A percentile compares a stretch with the other conserved stretches of the same genome.
phyloP scores from a whole-genome alignment of 92 coral and sea anemone genomes.

The Nematostella vectensis region DNA sequence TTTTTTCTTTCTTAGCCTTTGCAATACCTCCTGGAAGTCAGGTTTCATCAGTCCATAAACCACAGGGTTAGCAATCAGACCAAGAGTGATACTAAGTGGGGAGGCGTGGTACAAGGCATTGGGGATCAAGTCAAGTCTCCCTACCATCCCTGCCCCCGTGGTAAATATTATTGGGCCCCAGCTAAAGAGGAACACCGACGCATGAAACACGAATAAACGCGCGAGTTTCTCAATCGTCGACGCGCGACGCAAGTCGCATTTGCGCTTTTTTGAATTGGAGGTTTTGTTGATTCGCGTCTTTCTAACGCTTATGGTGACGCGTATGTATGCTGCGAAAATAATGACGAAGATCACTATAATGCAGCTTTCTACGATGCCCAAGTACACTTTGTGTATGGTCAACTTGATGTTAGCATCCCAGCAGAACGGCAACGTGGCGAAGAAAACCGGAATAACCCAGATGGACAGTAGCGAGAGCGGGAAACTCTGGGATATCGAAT shows the following conservation, averaged over 20 bases:
- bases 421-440: slow-evolving; percentile 20
- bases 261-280: slow-evolving; percentile 9
- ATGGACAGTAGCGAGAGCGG: slow-evolving; percentile 8
- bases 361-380: slow-evolving; percentile 17
- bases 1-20: too few relatives aligned
- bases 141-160: slow-evolving; percentile 20
- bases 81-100: slow-evolving; percentile 23
- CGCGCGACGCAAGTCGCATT: slow-evolving; percentile 3
- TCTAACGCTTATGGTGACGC: slow-evolving; percentile 28
- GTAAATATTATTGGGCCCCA: slow-evolving; percentile 45
- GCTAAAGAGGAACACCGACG: slow-evolving; percentile 25
- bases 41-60: slow-evolving; percentile 48
- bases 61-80: slow-evolving; percentile 34
- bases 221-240: slow-evolving; percentile 27
- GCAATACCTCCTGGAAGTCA: slow-evolving; percentile 16
- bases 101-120: slow-evolving; percentile 2
- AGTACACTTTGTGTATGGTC: slow-evolving; percentile 26
- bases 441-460: slow-evolving; percentile 25
- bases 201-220: slow-evolving; percentile 17
- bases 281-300: slow-evolving; percentile 16
- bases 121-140: slow-evolving; percentile 21
- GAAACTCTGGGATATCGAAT: slow-evolving; percentile 24
- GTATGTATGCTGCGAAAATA: slow-evolving; percentile 32
- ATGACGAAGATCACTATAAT: slow-evolving; percentile 22
- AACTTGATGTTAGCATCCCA: slow-evolving; percentile 10